Base-by-base conservation (phyloP, 1,140 invertebrate species). In the Procambarus virginalis region DNA sequence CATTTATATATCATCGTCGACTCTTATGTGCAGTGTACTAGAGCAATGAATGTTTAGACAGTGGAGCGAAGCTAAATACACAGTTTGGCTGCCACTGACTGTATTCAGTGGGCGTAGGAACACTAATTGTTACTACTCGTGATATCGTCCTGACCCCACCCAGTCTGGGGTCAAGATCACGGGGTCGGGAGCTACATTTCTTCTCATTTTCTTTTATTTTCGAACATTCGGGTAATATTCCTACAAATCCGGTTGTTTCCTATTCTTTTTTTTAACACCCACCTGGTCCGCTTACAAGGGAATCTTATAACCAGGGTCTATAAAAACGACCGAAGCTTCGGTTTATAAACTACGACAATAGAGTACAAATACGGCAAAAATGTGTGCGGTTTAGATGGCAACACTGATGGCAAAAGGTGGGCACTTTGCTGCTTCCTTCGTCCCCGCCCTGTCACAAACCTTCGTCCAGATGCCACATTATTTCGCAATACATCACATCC, bases 381-480 rank as follows among this genome's bases (percentile, higher is more conserved):
- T 46, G 34, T 20, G 3, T 85, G 84, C 70, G n/a, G 22, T 55
- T n/a, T 55, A 34, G 55, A 73, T 76, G 84, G 84, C 84, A 85
- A 85, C 84, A 85, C 84, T 60, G 84, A 12, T 76, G 84, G 84
- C 84, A 85, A 73, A 77, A 85, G 84, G 84, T 77, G 84, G 84
- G 73, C 84, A 85, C 84, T 85, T 76, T 70, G 55, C 49, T 70
- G 84, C 84, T 85, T 85, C 84, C 84, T 85, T 77, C 73, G 70
- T 45, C 68, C 5, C 9, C 17, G 6, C 3, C 20, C 34, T 22
- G 10, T 45, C 84, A 58, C 73, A 58, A 20, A 3, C 45, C 10
- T 85, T 85, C 84, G 84, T 60, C 34, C 84, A 77, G 34, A 76
- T 85, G 14, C 20, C 84, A 77, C 17, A 45, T 75, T 85, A 6